Evolutionary conservation across 2,888 invertebrate genomes (phyloP).

Genomic region (Sclerodermus sp.): DNA sequence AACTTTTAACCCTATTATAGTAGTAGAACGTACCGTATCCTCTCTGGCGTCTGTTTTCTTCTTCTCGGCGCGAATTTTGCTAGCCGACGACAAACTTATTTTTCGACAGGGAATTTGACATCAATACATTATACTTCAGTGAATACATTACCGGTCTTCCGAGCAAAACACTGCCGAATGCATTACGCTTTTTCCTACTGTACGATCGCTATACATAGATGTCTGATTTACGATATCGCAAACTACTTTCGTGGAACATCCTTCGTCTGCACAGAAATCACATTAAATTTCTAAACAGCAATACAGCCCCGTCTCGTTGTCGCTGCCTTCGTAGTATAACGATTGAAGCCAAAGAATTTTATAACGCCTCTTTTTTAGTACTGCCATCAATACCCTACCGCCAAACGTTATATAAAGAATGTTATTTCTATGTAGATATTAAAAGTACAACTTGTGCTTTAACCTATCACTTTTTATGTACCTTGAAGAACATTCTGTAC

Average conservation of each 20-base stretch:
- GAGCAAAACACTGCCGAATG: conserved; percentile 23
- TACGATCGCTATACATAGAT: background rate
- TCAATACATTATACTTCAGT: conserved; percentile 30
- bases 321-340: conserved; percentile 10
- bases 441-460: too few relatives aligned
- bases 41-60: conserved; percentile 18
- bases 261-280: conserved; percentile 11
- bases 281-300: conserved; percentile 38
- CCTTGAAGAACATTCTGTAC: too few relatives aligned
- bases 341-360: too few relatives aligned
- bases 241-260: conserved; percentile 32
- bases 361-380: too few relatives aligned
- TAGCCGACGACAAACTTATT: conserved; percentile 27
- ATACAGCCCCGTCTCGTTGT: conserved; percentile 7
- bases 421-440: too few relatives aligned
- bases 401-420: too few relatives aligned
- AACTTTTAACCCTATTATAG: conserved; percentile 7
- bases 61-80: background rate
- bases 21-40: conserved; percentile 7
- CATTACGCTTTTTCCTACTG: conserved; percentile 22
- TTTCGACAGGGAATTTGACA: conserved; percentile 25
- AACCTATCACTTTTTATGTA: too few relatives aligned
- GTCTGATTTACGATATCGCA: conserved; percentile 42
- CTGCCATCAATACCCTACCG: too few relatives aligned
- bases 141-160: conserved; percentile 27